These are phyloP conservation scores for Osedax fenrisi DNA, from an alignment of 2,888 invertebrate species.

Conservation along the genomic window DNA sequence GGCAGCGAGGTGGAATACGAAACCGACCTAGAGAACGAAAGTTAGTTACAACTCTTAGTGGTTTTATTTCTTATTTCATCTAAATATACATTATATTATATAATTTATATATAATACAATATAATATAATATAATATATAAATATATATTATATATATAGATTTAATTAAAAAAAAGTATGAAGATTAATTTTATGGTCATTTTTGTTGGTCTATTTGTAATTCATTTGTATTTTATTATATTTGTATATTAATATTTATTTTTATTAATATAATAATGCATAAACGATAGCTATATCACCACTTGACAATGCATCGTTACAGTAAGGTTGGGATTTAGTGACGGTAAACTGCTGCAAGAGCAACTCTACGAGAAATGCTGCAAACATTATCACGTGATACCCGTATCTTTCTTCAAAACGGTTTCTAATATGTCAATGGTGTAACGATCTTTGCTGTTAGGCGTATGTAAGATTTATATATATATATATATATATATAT, in stretches of 20 bases:
- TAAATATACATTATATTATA: not conserved
- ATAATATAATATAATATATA: not conserved
- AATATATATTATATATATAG: too few relatives aligned
- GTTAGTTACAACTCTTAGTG: not conserved
- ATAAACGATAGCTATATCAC: too few relatives aligned
- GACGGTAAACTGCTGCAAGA: not conserved
- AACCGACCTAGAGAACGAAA: constrained; percentile 16
- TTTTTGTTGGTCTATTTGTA: too few relatives aligned
- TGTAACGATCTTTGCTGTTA: too few relatives aligned
- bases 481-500: not conserved
- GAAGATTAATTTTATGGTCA: too few relatives aligned
- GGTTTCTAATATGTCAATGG: too few relatives aligned
- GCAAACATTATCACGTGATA: not conserved
- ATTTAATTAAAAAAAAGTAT: too few relatives aligned
- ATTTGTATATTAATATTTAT: too few relatives aligned
- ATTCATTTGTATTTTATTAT: too few relatives aligned
- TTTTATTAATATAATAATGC: too few relatives aligned
- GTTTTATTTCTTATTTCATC: not conserved
- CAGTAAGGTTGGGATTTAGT: not conserved
- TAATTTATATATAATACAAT: not conserved
- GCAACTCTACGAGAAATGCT: not conserved
- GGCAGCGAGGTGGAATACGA: constrained; percentile 8
- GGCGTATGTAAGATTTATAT: too few relatives aligned
- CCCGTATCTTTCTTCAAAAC: not conserved
- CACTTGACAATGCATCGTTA: too few relatives aligned